A percentile compares a stretch with the other conserved stretches of the same genome.
Conservation (phyloP, 2,797 vertebrate genomes). For the Microctenopoma steveboyesi region DNA sequence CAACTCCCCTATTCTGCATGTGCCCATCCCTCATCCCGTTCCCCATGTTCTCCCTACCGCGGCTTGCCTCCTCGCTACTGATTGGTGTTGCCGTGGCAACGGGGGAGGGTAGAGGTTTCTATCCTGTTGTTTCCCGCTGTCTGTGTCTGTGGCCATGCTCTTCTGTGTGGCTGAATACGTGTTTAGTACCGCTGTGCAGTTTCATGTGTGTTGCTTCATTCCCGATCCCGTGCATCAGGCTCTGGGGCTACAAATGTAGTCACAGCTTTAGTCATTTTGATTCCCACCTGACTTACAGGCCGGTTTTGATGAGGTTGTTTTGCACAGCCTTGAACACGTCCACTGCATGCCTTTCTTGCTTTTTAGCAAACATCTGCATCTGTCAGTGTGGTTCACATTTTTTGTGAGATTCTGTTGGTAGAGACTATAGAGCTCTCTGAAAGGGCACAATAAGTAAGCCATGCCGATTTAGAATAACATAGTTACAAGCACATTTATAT, state of each 20-base stretch:
- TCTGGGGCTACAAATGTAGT: constrained; percentile 24
- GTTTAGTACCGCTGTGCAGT: constrained; percentile 47
- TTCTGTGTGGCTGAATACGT: constrained; percentile 64
- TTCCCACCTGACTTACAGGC: constrained; percentile 50
- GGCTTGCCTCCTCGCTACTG: constrained; percentile 53
- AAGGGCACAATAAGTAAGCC: neutral
- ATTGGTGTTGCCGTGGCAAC: constrained; percentile 75
- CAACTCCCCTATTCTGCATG: constrained; percentile 59
- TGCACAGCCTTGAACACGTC: constrained; percentile 33
- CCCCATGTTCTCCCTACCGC: constrained; percentile 14
- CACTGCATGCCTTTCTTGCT: constrained; percentile 23
- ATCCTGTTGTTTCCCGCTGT: constrained; percentile 68
- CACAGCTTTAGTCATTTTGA: constrained; percentile 37
- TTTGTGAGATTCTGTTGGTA: constrained; percentile 18
- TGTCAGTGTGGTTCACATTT: constrained; percentile 34
- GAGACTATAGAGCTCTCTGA: constrained; percentile 4
- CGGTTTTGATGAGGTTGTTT: constrained; percentile 44
- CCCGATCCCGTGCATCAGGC: constrained; percentile 24
- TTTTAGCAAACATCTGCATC: constrained; percentile 31
- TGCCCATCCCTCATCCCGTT: constrained; percentile 43
- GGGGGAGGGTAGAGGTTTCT: constrained; percentile 60
- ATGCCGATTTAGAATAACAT: neutral
- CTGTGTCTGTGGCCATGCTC: constrained; percentile 49
- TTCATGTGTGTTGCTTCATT: constrained; percentile 43
- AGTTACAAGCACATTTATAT: neutral